Evolutionary conservation across 2,888 invertebrate species (phyloP), one percentile per base, ranked within the genome.

Genomic region (Escarpia spicata): DNA sequence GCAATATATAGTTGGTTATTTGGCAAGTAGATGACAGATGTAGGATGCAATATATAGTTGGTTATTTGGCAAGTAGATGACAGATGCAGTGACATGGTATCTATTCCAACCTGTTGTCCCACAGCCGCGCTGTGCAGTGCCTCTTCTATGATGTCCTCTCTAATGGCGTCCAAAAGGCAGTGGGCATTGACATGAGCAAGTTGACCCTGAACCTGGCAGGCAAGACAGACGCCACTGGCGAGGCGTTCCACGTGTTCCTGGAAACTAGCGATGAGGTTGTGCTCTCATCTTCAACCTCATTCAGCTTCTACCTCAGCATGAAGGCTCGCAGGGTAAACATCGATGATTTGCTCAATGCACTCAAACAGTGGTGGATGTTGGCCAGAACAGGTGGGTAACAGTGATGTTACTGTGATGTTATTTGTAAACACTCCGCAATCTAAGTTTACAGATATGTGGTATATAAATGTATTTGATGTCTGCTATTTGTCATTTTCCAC

Each of bases 301-400:
- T 75, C 75, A 75, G 75, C 75, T 19, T 75, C 75, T 75, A 75
- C 75, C 75, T 75, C 75, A 75, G 75, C 75, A 75, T n/a, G 26
- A 75, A 75, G 75, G 75, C n/a, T 75, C 75, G 19, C 26, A 75
- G 75, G 6, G n/a, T 26, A 75, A 75, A 75, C 26, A 75, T 75
- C 75, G n/a, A 75, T n/a, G 26, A 6, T 26, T 75, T 75, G 75
- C 75, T 75, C 19, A 26, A 1, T 0, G 26, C 75, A 75, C 75
- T 75, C 19, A 75, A 26, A 26, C 19, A 4, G 26, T 6, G 0
- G n/a, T 75, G 75, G 75, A 8, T 19, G 75, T 3, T 3, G 26
- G 26, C 75, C 26, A 75, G 8, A n/a, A 26, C 75, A 75, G 75
- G 75, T 75, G 19, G 75, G 75, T 75, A 75, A 26, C 15, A 75